Evolutionary conservation across 2,888 invertebrate genomes (phyloP), one percentile per base, ranked within the genome.

Genomic region (Reticulitermes lucifugus): DNA sequence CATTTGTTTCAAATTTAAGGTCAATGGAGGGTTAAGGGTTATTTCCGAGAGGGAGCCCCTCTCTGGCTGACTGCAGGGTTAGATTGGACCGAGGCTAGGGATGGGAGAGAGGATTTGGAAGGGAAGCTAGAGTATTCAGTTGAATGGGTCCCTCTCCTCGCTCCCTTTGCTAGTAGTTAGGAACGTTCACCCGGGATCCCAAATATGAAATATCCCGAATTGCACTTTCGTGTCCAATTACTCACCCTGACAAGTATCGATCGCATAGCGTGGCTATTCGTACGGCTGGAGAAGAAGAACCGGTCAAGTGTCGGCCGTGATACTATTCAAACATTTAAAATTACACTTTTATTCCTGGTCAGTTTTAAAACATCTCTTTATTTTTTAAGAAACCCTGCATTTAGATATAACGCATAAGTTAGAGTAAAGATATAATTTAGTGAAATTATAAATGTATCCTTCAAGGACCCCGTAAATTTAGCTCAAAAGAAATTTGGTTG

Each of bases 1-100:
- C 86, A 86, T 87, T 87, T 87, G 87, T 87, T 87, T 87, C 87
- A 87, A 87, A 87, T 87, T 87, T 87, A 87, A 87, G 87, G 87
- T 86, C 87, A 87, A 86, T 86, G 86, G 86, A 86, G 87, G 87
- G 87, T 86, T 85, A 87, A 86, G 85, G 84, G 87, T 84, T 85
- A 80, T 79, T 85, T 85, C 84, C 84, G 83, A 73, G 83, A 85
- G 86, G 83, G 84, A 46, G 55, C 51, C 55, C 84, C 60, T 60
- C 75, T 59, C 83, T 43, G 79, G 51, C 73, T 70, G 65, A 51
- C 83, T 73, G 55, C 59, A 71, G 82, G 82, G 65, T 70, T 70
- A 46, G 82, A 82, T 59, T 59, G 60, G 59, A 59, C 55, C 43
- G 77, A 77, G 77, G 41, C 73, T 41, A 41, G 73, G 79, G n/a